Conservation (phyloP, 2,888 invertebrate species). For the Mactromeris polynyma region DNA sequence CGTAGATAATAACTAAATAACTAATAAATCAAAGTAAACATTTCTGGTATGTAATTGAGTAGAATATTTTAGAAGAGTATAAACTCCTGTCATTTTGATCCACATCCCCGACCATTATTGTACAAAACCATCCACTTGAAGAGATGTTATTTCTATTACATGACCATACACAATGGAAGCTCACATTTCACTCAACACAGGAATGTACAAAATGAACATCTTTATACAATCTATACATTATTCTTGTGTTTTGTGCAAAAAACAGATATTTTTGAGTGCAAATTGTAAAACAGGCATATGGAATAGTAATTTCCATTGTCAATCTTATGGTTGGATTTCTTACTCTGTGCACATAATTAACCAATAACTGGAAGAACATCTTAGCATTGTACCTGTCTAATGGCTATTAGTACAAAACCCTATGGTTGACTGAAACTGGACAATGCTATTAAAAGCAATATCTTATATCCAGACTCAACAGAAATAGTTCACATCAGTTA, state of each 20-base stretch:
- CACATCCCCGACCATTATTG: not conserved
- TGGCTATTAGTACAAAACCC: not conserved
- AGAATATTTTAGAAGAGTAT: constrained; percentile 1
- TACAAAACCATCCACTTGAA: not conserved
- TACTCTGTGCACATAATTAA: not conserved
- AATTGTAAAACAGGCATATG: not conserved
- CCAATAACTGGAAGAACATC: not conserved
- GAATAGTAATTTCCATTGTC: constrained; percentile 6
- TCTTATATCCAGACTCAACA: not conserved
- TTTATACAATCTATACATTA: not conserved
- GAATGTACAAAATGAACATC: constrained; percentile 18
- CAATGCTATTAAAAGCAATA: not conserved
- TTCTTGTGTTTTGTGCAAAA: not conserved
- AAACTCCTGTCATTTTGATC: not conserved
- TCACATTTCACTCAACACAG: constrained; percentile 16
- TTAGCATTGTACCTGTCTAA: not conserved
- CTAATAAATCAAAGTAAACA: not conserved
- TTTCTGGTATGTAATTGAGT: not conserved
- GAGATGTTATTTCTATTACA: constrained; percentile 6
- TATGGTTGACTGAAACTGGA: not conserved
- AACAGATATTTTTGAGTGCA: not conserved
- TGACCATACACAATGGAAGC: constrained; percentile 2
- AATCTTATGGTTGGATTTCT: not conserved
- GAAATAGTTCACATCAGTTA: not conserved
- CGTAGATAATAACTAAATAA: not conserved